Base-by-base conservation (phyloP, 2,797 vertebrate genomes). In the Synanceia verrucosa region DNA sequence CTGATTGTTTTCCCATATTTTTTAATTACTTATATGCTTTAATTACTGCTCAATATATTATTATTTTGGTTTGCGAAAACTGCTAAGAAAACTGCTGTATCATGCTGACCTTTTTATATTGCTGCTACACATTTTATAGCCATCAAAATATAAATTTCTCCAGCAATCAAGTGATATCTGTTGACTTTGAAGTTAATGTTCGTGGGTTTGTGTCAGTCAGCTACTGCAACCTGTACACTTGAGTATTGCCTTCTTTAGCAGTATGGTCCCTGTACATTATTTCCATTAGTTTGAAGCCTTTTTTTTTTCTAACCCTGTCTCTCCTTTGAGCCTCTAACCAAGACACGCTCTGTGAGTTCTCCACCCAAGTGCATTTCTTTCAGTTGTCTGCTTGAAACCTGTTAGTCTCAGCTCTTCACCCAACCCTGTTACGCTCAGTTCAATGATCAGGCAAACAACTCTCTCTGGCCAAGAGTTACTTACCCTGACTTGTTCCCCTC, bases 1-100 rank as follows among this genome's bases (percentile, higher is more conserved):
- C 58, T 80, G 66, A 86, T 75, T 83, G 63, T 78, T 79, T 81
- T 66, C 48, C 36, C n/a, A n/a, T n/a, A n/a, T n/a, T n/a, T n/a
- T n/a, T n/a, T n/a, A n/a, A n/a, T n/a, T n/a, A n/a, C n/a, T n/a
- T n/a, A n/a, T n/a, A n/a, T n/a, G n/a, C n/a, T n/a, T n/a, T n/a
- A n/a, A n/a, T n/a, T n/a, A n/a, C 46, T 11, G 43, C 43, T 24
- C 46, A 47, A 47, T 47, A 11, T 2, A 3, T 5, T 14, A 21
- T 24, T 19, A 47, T 24, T 31, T 5, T 31, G 29, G 29, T 31
- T 31, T n/a, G n/a, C n/a, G n/a, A n/a, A n/a, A n/a, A n/a, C n/a
- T n/a, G n/a, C n/a, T n/a, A n/a, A n/a, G n/a, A n/a, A n/a, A n/a
- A n/a, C n/a, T n/a, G n/a, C n/a, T n/a, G n/a, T n/a, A n/a, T n/a